Evolutionary conservation across 2,888 invertebrate genomes (phyloP).

Genomic region (Rotaria sp.): DNA sequence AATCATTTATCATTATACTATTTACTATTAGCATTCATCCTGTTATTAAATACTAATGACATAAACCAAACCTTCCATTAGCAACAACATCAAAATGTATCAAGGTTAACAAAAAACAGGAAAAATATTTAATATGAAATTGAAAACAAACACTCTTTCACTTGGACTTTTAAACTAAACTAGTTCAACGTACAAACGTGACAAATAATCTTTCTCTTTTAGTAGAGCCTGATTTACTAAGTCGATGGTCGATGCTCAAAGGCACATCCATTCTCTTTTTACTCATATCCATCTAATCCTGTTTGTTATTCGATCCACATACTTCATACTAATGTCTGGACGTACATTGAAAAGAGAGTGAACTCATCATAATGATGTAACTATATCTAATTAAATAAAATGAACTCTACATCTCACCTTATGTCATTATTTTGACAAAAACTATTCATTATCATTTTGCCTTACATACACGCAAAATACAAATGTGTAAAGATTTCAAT

Average conservation of each 20-base stretch:
- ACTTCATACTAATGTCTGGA: background rate
- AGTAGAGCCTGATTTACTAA: background rate
- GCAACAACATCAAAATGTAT: background rate
- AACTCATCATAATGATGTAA: background rate
- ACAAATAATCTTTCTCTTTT: background rate
- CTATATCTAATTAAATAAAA: slow-evolving; percentile 1
- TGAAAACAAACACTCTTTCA: too few species aligned
- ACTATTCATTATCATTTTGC: background rate
- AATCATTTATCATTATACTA: background rate
- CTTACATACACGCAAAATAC: background rate
- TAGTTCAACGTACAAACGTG: background rate
- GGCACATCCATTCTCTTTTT: background rate
- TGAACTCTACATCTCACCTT: background rate
- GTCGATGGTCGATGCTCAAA: background rate
- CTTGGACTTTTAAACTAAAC: too few species aligned
- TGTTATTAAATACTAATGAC: background rate
- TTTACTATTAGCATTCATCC: background rate
- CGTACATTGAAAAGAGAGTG: background rate
- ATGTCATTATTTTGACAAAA: background rate
- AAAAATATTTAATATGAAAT: background rate
- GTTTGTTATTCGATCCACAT: slow-evolving; percentile 6
- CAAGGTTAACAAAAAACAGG: background rate
- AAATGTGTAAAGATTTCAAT: background rate
- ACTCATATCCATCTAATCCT: background rate
- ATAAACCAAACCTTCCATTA: background rate